phyloP scores from a whole-genome alignment of 2,888 invertebrate species.

The Ormia ochracea region DNA sequence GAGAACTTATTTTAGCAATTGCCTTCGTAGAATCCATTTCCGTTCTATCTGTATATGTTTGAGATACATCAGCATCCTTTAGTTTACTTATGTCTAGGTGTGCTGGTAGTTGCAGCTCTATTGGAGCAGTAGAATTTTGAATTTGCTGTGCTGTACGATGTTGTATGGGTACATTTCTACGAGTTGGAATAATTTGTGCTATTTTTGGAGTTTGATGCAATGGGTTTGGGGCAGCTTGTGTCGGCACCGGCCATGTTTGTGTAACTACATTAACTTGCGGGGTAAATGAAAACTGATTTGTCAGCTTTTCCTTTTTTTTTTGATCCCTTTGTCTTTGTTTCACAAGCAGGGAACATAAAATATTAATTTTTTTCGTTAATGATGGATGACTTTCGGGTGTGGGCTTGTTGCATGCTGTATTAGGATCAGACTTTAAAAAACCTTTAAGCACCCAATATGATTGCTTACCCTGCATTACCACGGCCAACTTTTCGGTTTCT shows the following conservation, averaged over 20 bases:
- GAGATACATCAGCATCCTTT: not conserved
- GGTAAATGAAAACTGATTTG: not conserved
- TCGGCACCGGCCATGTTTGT: not conserved
- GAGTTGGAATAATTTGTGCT: slow-evolving; percentile 44
- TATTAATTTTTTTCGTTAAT: slow-evolving; percentile 75
- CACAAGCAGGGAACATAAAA: slow-evolving; percentile 72
- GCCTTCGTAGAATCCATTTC: not conserved
- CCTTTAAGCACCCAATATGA: slow-evolving; percentile 73
- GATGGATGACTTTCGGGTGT: slow-evolving; percentile 74
- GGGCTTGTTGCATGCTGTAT: slow-evolving; percentile 73
- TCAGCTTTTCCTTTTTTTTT: slow-evolving; percentile 56
- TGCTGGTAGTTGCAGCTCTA: slow-evolving; percentile 2
- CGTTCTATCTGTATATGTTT: not conserved
- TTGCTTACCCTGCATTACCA: slow-evolving; percentile 72
- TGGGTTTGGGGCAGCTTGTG: not conserved
- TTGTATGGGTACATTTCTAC: slow-evolving; percentile 24
- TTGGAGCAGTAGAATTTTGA: not conserved
- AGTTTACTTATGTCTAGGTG: not conserved
- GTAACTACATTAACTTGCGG: slow-evolving; percentile 10
- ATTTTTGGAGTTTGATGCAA: slow-evolving; percentile 6
- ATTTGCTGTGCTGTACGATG: not conserved
- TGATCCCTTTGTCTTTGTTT: slow-evolving; percentile 72
- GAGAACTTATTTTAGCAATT: not conserved
- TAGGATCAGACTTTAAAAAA: slow-evolving; percentile 70
- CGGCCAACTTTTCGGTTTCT: slow-evolving; percentile 69